A percentile compares a stretch with the other conserved stretches of the same genome.
Conservation (phyloP, 2,797 vertebrate species). For the Danio kyathit region DNA sequence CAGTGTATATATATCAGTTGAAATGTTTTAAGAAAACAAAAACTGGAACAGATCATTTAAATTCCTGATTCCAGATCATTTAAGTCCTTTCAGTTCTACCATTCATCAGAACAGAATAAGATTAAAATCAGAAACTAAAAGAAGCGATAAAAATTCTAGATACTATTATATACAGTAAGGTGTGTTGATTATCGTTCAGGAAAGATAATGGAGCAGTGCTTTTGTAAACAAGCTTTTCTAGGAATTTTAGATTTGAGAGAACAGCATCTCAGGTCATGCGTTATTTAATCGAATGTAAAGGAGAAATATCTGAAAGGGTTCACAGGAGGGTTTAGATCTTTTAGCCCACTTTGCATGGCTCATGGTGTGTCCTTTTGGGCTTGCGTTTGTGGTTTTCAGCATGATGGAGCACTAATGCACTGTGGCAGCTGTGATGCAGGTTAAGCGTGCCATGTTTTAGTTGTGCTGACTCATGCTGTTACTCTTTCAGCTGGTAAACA, state of each 20-base stretch:
- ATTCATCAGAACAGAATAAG: too few species aligned
- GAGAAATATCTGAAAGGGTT: neutral
- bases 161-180: too few species aligned
- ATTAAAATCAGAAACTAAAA: too few species aligned
- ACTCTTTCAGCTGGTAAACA: conserved; percentile 81
- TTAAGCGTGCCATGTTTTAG: neutral
- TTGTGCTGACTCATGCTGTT: conserved; percentile 16
- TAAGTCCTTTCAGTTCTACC: too few species aligned
- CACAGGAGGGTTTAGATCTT: conserved; percentile 9
- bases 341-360: neutral
- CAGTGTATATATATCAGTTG: too few species aligned
- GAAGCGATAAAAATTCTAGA: too few species aligned
- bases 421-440: neutral
- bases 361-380: neutral
- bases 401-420: neutral
- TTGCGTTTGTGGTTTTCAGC: conserved; percentile 18
- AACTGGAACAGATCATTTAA: too few species aligned
- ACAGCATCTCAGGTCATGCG: neutral
- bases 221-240: neutral
- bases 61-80: too few species aligned
- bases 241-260: neutral
- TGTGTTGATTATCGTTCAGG: too few species aligned
- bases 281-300: neutral
- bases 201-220: too few species aligned
- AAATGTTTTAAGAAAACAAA: too few species aligned